Base-by-base conservation (phyloP, 2,113 vertebrate genomes). In the Toxotes jaculatrix region DNA sequence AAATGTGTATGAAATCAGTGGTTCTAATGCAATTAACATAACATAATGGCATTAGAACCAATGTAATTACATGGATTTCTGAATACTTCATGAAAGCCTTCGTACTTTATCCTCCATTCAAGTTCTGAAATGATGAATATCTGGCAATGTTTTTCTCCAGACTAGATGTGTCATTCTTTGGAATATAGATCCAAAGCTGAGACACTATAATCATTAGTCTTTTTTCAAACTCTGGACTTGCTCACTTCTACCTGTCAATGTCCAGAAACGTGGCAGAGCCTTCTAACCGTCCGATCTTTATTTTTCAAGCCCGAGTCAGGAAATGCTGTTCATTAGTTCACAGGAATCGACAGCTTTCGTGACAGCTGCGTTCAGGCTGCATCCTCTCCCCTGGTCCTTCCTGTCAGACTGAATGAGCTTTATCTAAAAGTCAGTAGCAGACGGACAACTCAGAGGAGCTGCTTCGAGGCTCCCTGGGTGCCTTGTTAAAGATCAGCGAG, bases 401-500 rank as follows among this genome's bases (percentile, higher is more conserved):
- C 68, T 82, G 86, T 89, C 90, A 88, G 67, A 34, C 13, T 12
- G 5, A 89, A 85, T 78, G 79, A 81, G 84, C 81, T 90, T 88
- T 77, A 83, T 85, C 88, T 77, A 71, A 91, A 88, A 86, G 79
- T 77, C 77, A 65, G 79, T 2, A 73, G 69, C 73, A 84, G 84
- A 88, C 23, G 1, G 80, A 83, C 63, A 68, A 75, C 66, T 79
- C 70, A 1, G 57, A 83, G 74, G 73, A 73, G 75, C 47, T 14
- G 47, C 51, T 74, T 62, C 14, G 5, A 57, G 43, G 42, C 75
- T 90, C 89, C 73, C 85, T 10, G 47, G 87, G 65, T 11, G 61
- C 67, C 79, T 91, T 90, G 86, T 90, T 92, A 90, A 92, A 85
- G 85, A 86, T 82, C 85, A 85, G 82, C 11, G 10, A 75, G 68